These are phyloP conservation scores for Prunella himalayana DNA, from an alignment of 2,113 vertebrate genomes.

Conservation along the genomic window DNA sequence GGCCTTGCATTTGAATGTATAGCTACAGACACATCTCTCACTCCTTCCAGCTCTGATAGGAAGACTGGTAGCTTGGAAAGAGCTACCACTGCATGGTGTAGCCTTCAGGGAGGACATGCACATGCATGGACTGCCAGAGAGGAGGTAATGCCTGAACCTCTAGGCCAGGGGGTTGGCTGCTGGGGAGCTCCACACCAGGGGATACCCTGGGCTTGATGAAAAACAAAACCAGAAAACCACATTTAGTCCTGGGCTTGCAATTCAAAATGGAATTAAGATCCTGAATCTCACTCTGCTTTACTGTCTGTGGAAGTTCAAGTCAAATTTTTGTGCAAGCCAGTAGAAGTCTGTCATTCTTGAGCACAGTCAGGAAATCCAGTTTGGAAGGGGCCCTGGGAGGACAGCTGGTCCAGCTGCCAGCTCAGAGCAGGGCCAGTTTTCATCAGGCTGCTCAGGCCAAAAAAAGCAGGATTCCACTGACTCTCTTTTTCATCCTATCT, in stretches of 20 bases:
- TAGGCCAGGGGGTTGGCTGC: not conserved
- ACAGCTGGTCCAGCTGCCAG: not conserved
- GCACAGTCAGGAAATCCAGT: not conserved
- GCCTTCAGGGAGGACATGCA: not conserved
- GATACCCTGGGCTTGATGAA: not conserved
- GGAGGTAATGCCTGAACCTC: not conserved
- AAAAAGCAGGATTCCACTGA: not conserved
- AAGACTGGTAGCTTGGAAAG: not conserved
- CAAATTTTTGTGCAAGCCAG: not conserved
- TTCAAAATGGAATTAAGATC: not conserved
- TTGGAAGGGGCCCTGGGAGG: not conserved
- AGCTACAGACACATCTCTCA: not conserved
- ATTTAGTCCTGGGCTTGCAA: not conserved
- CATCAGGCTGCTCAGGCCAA: not conserved
- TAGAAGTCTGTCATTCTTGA: not conserved
- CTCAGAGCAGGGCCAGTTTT: not conserved
- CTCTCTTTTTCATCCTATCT: not conserved
- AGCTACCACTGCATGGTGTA: not conserved
- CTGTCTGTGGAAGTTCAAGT: not conserved
- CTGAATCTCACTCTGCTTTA: not conserved
- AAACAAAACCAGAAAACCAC: not conserved
- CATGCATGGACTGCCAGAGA: accelerated
- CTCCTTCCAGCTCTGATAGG: not conserved
- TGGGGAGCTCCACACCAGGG: not conserved
- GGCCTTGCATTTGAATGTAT: not conserved